Percentiles rank a stretch among this genome's conserved stretches.
These are phyloP conservation scores for Crocidura indochinensis DNA, from an alignment of 2,797 vertebrate genomes.

Conservation along the genomic window DNA sequence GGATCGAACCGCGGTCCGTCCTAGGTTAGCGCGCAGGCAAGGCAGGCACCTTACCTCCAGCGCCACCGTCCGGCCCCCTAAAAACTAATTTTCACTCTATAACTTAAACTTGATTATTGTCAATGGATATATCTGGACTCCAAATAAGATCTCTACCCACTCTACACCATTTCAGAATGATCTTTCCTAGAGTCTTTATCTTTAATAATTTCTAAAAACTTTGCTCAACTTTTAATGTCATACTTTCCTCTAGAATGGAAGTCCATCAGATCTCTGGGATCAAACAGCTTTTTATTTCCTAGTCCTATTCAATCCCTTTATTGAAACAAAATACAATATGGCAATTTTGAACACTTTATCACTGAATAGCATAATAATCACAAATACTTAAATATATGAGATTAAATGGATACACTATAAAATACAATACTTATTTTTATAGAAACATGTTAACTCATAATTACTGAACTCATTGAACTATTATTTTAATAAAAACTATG, in stretches of 20 bases:
- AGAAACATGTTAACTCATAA: constrained; percentile 60
- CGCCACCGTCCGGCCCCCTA: too few relatives aligned
- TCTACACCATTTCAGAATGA: not conserved
- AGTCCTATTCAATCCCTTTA: too few relatives aligned
- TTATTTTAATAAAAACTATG: constrained; percentile 60
- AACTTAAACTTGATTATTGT: constrained; percentile 36
- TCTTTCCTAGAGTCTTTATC: not conserved
- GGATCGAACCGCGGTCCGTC: too few relatives aligned
- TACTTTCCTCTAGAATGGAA: constrained; percentile 43
- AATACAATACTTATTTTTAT: constrained; percentile 60
- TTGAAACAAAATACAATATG: too few relatives aligned
- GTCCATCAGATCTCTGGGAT: too few relatives aligned
- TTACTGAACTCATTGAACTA: constrained; percentile 23
- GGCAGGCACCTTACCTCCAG: too few relatives aligned
- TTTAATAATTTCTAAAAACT: not conserved
- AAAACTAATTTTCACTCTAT: constrained; percentile 20
- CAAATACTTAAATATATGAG: too few relatives aligned
- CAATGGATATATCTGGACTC: not conserved
- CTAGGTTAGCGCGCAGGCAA: too few relatives aligned
- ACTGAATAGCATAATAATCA: too few relatives aligned
- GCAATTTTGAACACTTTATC: too few relatives aligned
- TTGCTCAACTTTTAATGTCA: constrained; percentile 7
- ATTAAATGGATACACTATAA: not conserved
- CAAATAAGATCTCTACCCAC: not conserved
- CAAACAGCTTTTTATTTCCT: too few relatives aligned